Conservation (phyloP, 1,140 invertebrate genomes). For the Heliconius melpomene region DNA sequence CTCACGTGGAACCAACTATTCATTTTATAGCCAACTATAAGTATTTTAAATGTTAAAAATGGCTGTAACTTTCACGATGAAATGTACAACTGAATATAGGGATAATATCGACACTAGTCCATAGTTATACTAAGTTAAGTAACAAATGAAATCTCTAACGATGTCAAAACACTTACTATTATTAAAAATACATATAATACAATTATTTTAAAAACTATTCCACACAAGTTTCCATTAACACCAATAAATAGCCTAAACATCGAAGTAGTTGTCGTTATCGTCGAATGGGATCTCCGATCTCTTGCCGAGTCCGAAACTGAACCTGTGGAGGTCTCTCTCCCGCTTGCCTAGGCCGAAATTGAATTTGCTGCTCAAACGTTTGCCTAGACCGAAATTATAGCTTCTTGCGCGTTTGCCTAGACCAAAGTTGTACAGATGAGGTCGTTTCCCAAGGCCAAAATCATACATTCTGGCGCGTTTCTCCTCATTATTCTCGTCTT, state of each 20-base stretch:
- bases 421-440: conserved; percentile 69
- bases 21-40: conserved; percentile 5
- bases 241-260: conserved; percentile 57
- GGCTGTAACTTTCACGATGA: conserved; percentile 23
- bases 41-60: conserved; percentile 39
- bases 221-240: conserved; percentile 54
- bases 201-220: conserved; percentile 25
- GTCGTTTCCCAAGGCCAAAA: conserved; percentile 73
- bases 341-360: conserved; percentile 74
- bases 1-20: conserved; percentile 41
- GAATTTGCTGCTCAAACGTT: conserved; percentile 70
- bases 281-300: conserved; percentile 54
- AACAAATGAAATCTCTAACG: conserved; percentile 21
- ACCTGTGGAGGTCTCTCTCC: conserved; percentile 67
- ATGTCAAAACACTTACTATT: conserved; percentile 1
- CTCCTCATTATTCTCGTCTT: conserved; percentile 59
- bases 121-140: background rate
- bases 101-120: background rate
- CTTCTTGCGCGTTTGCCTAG: conserved; percentile 67
- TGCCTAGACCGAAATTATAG: conserved; percentile 74
- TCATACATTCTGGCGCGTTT: conserved; percentile 75
- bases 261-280: conserved; percentile 61
- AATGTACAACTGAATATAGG: conserved; percentile 21
- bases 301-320: conserved; percentile 74
- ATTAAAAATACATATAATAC: conserved; percentile 19